Base-by-base conservation (phyloP, 2,888 invertebrate species). In the Eilema griseolum region DNA sequence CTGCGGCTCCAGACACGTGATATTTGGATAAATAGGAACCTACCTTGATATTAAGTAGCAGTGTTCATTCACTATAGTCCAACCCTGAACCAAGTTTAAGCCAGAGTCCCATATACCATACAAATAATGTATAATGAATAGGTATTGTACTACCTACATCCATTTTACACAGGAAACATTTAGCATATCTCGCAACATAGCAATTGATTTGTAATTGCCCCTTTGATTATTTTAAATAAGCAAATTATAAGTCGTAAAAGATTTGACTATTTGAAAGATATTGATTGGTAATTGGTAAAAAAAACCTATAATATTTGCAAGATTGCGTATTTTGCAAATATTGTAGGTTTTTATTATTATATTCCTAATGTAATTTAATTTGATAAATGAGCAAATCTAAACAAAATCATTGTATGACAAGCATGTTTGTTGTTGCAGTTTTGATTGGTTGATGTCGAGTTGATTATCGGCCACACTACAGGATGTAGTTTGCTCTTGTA, bases 201-300 rank as follows among this genome's bases (percentile, higher is more conserved):
- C n/a, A n/a, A 52, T 52, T 52, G 52, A 52, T 52, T 52, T n/a
- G n/a, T 52, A 52, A 52, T 52, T 52, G n/a, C 52, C 20, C 4
- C 23, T 24, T 41, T 62, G 23, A 14, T 41, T 24, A 24, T 24
- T 23, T 61, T 61, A 56, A 52, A 10, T 31, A 24, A 52, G 31
- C 24, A 61, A 56, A 26, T 16, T 31, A 31, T 14, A 11, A 16
- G 60, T 46, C 31, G 31, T 65, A 63, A 28, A 46, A 52, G 4
- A 67, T 67, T 16, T 66, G 20, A 20, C 8, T 60, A 20, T 28
- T 16, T 46, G 3, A 59, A 37, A 20, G 46, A 62, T 67, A 69
- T 73, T 71, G 67, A 74, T 62, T 70, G 61, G 52, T 74, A 68
- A 73, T 63, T 72, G n/a, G n/a, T n/a, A n/a, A n/a, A n/a, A n/a